These are phyloP conservation scores for Setipinna tenuifilis DNA, from an alignment of 2,797 vertebrate genomes.

Conservation along the genomic window DNA sequence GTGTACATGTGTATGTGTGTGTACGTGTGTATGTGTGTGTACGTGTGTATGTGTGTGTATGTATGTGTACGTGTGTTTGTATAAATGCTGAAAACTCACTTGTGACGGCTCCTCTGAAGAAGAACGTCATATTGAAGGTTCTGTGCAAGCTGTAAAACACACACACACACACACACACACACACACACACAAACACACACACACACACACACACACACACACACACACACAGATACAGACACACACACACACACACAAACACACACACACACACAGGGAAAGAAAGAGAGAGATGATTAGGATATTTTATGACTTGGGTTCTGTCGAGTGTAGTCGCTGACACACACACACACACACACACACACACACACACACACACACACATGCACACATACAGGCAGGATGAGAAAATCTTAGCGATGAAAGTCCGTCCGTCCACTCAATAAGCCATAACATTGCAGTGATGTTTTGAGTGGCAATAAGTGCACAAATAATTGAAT, in stretches of 20 bases:
- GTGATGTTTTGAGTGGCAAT: too few species aligned
- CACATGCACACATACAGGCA: slow-evolving; percentile 9
- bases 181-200: not conserved
- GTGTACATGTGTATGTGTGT: not conserved
- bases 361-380: too few species aligned
- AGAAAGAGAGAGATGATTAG: too few species aligned
- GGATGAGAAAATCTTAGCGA: not conserved
- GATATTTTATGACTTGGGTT: too few species aligned
- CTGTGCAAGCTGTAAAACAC: slow-evolving; percentile 55
- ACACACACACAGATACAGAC: not conserved
- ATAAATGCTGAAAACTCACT: slow-evolving; percentile 64
- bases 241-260: not conserved
- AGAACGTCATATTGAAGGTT: slow-evolving; percentile 66
- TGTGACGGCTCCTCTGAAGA: slow-evolving; percentile 74
- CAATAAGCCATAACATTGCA: too few species aligned
- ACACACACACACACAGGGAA: not conserved
- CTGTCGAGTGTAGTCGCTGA: too few species aligned
- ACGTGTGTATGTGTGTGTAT: not conserved
- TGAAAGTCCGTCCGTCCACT: too few species aligned
- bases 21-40: not conserved
- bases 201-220: not conserved
- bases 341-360: not conserved
- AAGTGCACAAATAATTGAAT: too few species aligned
- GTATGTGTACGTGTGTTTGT: too few species aligned
- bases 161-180: slow-evolving; percentile 24